Conservation (phyloP, 1,140 invertebrate species). For the Epicauta chinensis region DNA sequence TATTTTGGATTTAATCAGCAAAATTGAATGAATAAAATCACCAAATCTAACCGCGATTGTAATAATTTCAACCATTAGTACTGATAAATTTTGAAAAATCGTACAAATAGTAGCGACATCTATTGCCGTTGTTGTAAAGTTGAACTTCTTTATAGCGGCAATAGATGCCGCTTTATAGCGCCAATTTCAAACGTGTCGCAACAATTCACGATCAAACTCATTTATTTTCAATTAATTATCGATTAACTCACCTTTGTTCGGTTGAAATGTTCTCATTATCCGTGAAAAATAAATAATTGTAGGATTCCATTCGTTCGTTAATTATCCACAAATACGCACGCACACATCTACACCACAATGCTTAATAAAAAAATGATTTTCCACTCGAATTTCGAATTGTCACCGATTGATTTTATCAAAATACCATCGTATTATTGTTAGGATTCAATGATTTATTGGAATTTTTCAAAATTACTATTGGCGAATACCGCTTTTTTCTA, state of each 20-base stretch:
- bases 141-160: no score
- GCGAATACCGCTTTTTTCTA: not conserved
- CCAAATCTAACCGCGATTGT: no score
- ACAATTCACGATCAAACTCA: not conserved
- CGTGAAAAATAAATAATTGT: constrained; percentile 3
- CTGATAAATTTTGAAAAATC: no score
- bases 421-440: not conserved
- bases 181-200: not conserved
- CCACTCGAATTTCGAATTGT: not conserved
- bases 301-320: constrained; percentile 3
- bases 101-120: no score
- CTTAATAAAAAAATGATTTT: no score
- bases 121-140: no score
- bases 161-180: constrained; percentile 1
- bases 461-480: not conserved
- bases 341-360: no score
- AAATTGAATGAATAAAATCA: no score
- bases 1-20: no score
- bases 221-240: no score
- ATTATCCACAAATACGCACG: constrained; percentile 5
- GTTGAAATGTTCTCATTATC: constrained; percentile 1
- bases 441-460: not conserved
- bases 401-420: not conserved
- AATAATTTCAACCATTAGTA: no score
- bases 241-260: constrained; percentile 7